phyloP scores from a whole-genome alignment of 2,113 vertebrate genomes.

The Rhinogobius similis region DNA sequence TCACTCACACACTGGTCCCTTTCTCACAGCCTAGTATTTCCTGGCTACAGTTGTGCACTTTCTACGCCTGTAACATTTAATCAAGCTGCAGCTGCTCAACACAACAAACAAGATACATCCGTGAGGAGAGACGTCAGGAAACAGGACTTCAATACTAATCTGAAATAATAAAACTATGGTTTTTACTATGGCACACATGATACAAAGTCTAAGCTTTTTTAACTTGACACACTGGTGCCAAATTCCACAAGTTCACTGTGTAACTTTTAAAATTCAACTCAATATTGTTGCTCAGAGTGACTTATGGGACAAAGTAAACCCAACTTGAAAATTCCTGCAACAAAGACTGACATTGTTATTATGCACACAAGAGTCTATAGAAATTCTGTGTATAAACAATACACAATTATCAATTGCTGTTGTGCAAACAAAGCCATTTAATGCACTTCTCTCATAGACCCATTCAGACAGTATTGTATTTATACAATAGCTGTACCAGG shows the following conservation, averaged over 20 bases:
- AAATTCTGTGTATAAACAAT: constrained; percentile 10
- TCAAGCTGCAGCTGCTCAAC: constrained; percentile 29
- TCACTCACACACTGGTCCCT: constrained; percentile 20
- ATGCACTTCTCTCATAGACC: constrained; percentile 16
- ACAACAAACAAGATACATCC: constrained; percentile 34
- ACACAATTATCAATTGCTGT: constrained; percentile 8
- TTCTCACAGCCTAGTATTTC: constrained; percentile 88
- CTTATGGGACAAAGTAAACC: neutral
- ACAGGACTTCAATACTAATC: constrained; percentile 6
- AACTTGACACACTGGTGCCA: constrained; percentile 44
- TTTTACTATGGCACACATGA: constrained; percentile 8
- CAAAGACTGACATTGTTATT: neutral
- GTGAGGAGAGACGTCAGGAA: constrained; percentile 31
- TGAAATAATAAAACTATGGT: constrained; percentile 13
- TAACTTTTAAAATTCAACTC: constrained; percentile 29
- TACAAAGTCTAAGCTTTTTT: neutral
- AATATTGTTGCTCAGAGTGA: neutral
- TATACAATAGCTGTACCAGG: neutral
- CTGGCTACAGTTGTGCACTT: constrained; percentile 76
- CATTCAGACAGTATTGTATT: constrained; percentile 7
- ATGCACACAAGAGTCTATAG: neutral
- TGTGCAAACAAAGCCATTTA: constrained; percentile 19
- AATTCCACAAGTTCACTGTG: constrained; percentile 53
- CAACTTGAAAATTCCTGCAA: neutral
- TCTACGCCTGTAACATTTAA: constrained; percentile 63